A percentile compares a stretch with the other conserved stretches of the same genome.
These are phyloP conservation scores for Archilochus colubris DNA, from an alignment of 2,113 vertebrate genomes.

Conservation along the genomic window DNA sequence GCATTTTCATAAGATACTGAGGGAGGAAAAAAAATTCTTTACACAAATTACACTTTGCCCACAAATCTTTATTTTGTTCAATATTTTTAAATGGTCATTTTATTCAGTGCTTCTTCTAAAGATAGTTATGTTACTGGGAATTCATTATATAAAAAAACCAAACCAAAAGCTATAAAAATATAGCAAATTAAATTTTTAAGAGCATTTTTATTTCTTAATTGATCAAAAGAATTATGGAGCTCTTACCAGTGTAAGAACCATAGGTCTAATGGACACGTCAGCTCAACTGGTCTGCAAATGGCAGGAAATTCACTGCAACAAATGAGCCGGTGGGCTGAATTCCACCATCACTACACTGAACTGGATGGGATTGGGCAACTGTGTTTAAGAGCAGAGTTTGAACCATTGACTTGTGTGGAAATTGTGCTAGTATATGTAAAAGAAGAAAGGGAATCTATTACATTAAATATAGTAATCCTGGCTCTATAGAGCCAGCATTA, in stretches of 20 bases:
- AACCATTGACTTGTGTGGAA: neutral
- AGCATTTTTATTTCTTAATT: conserved; percentile 29
- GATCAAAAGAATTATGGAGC: conserved; percentile 7
- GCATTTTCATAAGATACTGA: neutral
- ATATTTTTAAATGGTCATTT: conserved; percentile 45
- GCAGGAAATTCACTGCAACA: conserved; percentile 3
- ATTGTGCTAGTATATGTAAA: neutral
- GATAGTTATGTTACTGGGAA: conserved; percentile 26
- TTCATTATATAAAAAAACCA: neutral
- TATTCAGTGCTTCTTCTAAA: conserved; percentile 38
- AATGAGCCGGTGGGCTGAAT: neutral
- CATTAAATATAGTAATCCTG: neutral
- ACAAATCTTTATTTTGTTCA: conserved; percentile 25
- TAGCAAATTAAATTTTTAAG: conserved; percentile 21
- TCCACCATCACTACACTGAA: neutral
- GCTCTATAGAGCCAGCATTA: neutral
- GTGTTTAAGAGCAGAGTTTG: neutral
- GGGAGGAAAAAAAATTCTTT: neutral
- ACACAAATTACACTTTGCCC: neutral
- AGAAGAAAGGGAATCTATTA: neutral
- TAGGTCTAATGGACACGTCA: neutral
- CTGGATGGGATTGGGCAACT: neutral
- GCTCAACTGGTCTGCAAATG: neutral
- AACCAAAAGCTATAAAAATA: neutral
- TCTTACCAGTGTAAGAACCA: neutral